Percentiles rank a stretch among this genome's conserved stretches.
phyloP scores from a whole-genome alignment of 2,888 invertebrate species.

The Amphipyra tragopoginis region DNA sequence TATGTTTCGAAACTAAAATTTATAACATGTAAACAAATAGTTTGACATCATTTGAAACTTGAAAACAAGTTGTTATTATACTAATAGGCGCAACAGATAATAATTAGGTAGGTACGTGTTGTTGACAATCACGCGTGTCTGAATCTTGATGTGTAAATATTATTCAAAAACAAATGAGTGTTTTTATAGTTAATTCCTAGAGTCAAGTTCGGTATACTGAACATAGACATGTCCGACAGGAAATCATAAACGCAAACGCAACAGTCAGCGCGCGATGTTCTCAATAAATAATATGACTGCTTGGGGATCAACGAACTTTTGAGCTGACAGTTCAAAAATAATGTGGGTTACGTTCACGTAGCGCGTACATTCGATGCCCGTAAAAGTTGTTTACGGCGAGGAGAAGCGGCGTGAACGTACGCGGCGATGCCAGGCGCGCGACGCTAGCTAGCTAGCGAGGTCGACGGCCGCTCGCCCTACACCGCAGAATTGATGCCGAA shows the following conservation, averaged over 20 bases:
- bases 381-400: conserved; percentile 87
- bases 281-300: conserved; percentile 83
- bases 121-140: conserved; percentile 4
- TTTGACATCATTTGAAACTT: conserved; percentile 34
- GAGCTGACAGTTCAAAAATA: conserved; percentile 89
- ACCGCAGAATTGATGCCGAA: conserved; percentile 84
- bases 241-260: conserved; percentile 78
- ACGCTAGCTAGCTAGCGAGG: conserved; percentile 77
- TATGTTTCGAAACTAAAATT: conserved; percentile 25
- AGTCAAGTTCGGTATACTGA: conserved; percentile 73
- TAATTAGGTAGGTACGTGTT: conserved; percentile 14
- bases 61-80: conserved; percentile 46
- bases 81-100: conserved; percentile 18
- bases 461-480: conserved; percentile 81
- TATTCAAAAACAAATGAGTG: not conserved
- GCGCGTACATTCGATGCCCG: conserved; percentile 88
- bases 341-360: conserved; percentile 89
- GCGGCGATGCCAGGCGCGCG: conserved; percentile 63
- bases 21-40: conserved; percentile 31
- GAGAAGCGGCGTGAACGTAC: conserved; percentile 66
- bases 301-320: conserved; percentile 85
- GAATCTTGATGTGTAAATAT: conserved; percentile 4
- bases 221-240: conserved; percentile 71
- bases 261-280: conserved; percentile 80
- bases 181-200: conserved; percentile 13